Evolutionary conservation across 2,888 invertebrate species (phyloP), one percentile per base, ranked within the genome.

Genomic region (Holacanthella duospinosa): DNA sequence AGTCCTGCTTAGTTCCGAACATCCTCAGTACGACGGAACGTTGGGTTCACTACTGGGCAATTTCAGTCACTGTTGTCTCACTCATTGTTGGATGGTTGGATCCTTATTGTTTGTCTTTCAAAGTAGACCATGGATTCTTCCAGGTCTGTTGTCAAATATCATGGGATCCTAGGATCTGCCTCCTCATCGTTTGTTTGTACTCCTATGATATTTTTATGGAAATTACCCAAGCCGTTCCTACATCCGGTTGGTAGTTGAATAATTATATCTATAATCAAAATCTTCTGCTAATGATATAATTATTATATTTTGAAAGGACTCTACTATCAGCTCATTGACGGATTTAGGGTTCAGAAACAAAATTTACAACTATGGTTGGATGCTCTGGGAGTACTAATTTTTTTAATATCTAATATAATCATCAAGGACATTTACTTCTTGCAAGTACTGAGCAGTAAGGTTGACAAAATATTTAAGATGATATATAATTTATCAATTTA

Each of bases 151-250:
- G 48, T 48, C 16, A 48, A 4, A 21, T 48, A 4, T 9, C 48
- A 21, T 9, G 36, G 16, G 36, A n/a, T n/a, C n/a, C n/a, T n/a
- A n/a, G n/a, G n/a, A n/a, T n/a, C n/a, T n/a, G n/a, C n/a, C n/a
- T n/a, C n/a, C n/a, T n/a, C n/a, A n/a, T n/a, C n/a, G n/a, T n/a
- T n/a, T n/a, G n/a, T n/a, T n/a, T n/a, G n/a, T n/a, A n/a, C n/a
- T n/a, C n/a, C n/a, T n/a, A n/a, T 48, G 71, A 71, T 55, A 55
- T 71, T 0, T 58, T 67, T n/a, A 64, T 70, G 4, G 71, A 71
- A 55, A 70, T 71, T 21, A 55, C 66, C 4, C 4, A 21, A 9
- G 6, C 16, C n/a, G 48, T 48, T 21, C 48, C 48, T n/a, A 16
- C 16, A 16, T 48, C 48, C 4, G 48, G 48, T 48, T n/a, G 6